Base-by-base conservation (phyloP, 2,888 invertebrate genomes). In the Nomada fabriciana region DNA sequence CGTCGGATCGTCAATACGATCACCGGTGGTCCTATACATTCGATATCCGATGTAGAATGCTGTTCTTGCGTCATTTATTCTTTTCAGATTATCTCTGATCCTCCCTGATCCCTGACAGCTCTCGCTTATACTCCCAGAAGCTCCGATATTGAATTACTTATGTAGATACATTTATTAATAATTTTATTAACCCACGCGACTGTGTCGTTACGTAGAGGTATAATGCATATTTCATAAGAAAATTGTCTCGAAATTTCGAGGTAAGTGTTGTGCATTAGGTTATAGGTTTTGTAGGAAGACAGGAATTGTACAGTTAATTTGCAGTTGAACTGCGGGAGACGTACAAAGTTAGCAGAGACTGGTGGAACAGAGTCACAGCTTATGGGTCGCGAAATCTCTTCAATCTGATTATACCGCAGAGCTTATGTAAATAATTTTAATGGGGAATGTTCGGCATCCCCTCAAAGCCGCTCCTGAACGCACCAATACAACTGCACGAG, bases 401-500 rank as follows among this genome's bases (percentile, higher is more conserved):
- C 67, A 80, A 80, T 71, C 82, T 65, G 57, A 76, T 76, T 73
- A 75, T 68, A 57, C 67, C 29, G 29, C 47, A 29, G 59, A 63
- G 76, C 76, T 83, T 84, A 83, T 68, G 85, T 70, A 77, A 75
- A 82, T 63, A 84, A 74, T 76, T 81, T 81, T 70, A 68, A 72
- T 60, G 69, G 76, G 23, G 61, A 68, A 63, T 72, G 63, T 69
- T 80, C 59, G 64, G 59, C 52, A 60, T 59, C 76, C 75, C 25
- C 23, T 42, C 71, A 53, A 60, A 69, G 53, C 47, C 55, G 42
- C 29, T 63, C 64, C 36, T 23, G 68, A 68, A 88, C 86, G 86
- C 83, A 87, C 89, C 87, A 84, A 86, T 82, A 89, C 79, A 89
- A 88, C 89, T 89, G 89, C 90, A 91, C 90, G 90, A 90, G 91